A percentile compares a stretch with the other conserved stretches of the same genome.
Conservation (phyloP, 2,888 invertebrate species). For the Ceraclea dissimilis region DNA sequence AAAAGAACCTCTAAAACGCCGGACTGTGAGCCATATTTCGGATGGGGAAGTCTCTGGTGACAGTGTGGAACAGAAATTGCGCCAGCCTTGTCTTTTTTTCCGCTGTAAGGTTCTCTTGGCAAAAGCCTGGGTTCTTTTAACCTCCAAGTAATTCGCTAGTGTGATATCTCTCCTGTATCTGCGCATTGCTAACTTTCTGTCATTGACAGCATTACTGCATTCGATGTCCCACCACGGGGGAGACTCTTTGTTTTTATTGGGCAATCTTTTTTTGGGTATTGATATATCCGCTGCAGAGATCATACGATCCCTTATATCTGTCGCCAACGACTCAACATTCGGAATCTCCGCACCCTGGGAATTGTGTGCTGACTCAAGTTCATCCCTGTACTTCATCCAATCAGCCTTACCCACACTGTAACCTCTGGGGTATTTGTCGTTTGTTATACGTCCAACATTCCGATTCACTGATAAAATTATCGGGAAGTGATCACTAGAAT, state of each 20-base stretch:
- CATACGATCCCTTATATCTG: neutral
- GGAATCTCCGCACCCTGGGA: neutral
- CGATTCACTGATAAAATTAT: neutral
- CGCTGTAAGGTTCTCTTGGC: neutral
- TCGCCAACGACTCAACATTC: neutral
- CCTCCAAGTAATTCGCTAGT: neutral
- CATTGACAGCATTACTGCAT: neutral
- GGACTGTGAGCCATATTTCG: neutral
- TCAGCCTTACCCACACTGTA: neutral
- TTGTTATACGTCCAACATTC: neutral
- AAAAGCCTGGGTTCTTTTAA: neutral
- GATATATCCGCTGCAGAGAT: neutral
- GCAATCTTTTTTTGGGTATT: neutral
- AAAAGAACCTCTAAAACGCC: neutral
- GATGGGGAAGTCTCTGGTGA: neutral
- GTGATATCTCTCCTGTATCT: neutral
- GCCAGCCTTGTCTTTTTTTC: slow-evolving; percentile 1
- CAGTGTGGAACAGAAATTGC: neutral
- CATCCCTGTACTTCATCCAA: neutral
- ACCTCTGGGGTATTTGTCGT: neutral
- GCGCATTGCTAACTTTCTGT: neutral
- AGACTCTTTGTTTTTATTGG: neutral
- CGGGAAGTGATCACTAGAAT: neutral
- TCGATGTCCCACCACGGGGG: slow-evolving; percentile 2
- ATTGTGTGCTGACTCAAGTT: neutral